Percentiles rank a stretch among this genome's conserved stretches.
Evolutionary conservation across 2,113 vertebrate genomes (phyloP).

Genomic region (Alligator sinensis): DNA sequence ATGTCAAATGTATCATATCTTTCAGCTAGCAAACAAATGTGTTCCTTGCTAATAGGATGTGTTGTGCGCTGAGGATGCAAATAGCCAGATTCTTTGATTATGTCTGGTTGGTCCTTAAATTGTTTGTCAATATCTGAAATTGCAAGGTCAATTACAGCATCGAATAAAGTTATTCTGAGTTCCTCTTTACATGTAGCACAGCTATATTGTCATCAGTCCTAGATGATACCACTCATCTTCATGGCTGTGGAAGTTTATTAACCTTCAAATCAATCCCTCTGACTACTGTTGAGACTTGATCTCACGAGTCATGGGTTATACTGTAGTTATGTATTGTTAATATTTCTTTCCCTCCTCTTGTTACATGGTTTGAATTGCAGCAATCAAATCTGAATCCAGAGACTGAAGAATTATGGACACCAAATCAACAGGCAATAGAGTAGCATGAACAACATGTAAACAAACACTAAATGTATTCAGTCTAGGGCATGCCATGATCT

Average conservation of each 20-base stretch:
- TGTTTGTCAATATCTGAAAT: background rate
- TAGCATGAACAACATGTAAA: background rate
- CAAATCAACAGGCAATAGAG: background rate
- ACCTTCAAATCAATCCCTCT: background rate
- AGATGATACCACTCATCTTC: background rate
- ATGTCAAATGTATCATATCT: background rate
- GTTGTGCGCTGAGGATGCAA: background rate
- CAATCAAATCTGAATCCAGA: background rate
- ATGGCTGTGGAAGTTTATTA: background rate
- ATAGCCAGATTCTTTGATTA: slow-evolving; percentile 16
- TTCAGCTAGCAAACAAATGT: background rate
- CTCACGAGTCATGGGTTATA: background rate
- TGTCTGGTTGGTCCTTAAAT: background rate
- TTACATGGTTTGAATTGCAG: background rate
- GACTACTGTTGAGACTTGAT: background rate
- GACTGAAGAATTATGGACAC: background rate
- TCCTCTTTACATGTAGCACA: background rate
- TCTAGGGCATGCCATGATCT: background rate
- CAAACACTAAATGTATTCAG: background rate
- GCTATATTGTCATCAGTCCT: background rate
- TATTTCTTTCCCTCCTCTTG: background rate
- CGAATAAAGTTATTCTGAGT: background rate
- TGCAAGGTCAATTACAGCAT: background rate
- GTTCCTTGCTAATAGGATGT: background rate
- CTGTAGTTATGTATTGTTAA: background rate